Conservation (phyloP, 1,140 invertebrate genomes). For the Danaus melanippus region DNA sequence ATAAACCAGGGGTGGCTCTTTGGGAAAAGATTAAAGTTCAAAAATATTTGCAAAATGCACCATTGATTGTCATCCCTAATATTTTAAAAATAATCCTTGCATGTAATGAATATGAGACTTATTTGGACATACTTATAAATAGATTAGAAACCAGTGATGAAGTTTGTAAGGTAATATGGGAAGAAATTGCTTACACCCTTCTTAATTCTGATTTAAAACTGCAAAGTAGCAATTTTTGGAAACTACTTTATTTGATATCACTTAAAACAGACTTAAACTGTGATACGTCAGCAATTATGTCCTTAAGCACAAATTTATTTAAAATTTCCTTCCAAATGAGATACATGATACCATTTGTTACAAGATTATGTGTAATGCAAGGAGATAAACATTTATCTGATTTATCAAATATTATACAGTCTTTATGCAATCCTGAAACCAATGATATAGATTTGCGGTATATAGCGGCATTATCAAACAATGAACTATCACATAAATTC, state of each 20-base stretch:
- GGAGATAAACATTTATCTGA: conserved; percentile 23
- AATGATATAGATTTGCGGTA: conserved; percentile 53
- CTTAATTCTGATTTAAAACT: conserved; percentile 20
- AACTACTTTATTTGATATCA: conserved; percentile 47
- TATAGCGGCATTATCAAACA: conserved; percentile 49
- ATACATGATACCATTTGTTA: conserved; percentile 51
- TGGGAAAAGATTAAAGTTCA: conserved; percentile 39
- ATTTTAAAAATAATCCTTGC: conserved; percentile 31
- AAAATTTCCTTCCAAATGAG: conserved; percentile 38
- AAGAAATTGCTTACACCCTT: conserved; percentile 29
- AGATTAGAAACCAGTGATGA: conserved; percentile 27
- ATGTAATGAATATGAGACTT: conserved; percentile 37
- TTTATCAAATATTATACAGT: conserved; percentile 36
- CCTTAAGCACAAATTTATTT: conserved; percentile 21
- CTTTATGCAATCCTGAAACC: conserved; percentile 39
- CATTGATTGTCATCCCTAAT: conserved; percentile 31
- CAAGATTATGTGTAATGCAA: conserved; percentile 25
- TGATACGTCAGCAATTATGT: conserved; percentile 12
- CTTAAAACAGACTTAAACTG: conserved; percentile 21
- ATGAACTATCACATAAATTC: conserved; percentile 46
- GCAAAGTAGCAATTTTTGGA: conserved; percentile 37
- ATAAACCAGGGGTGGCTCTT: conserved; percentile 34
- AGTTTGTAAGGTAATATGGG: conserved; percentile 22
- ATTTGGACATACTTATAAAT: conserved; percentile 30
- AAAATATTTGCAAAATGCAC: conserved; percentile 27